phyloP scores from a whole-genome alignment of 2,113 vertebrate genomes.

The Otus sunia region DNA sequence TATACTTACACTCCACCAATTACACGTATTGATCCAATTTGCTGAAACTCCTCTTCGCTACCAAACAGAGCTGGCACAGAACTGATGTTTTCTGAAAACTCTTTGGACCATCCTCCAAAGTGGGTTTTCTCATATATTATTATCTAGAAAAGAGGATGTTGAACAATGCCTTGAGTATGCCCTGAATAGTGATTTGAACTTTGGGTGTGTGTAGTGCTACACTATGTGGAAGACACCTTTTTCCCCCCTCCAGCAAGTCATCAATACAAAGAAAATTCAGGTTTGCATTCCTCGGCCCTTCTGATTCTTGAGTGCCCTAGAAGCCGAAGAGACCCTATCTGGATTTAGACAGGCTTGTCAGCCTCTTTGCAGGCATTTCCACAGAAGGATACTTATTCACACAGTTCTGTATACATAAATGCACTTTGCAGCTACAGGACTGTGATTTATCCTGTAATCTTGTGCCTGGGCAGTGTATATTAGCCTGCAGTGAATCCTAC shows the following conservation, averaged over 20 bases:
- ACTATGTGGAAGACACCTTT: neutral
- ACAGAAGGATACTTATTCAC: neutral
- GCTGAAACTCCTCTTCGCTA: constrained; percentile 41
- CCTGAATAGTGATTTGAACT: neutral
- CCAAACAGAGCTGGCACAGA: constrained; percentile 67
- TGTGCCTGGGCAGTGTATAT: neutral
- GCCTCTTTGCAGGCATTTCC: neutral
- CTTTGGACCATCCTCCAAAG: constrained; percentile 76
- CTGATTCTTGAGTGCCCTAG: neutral
- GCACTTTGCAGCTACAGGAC: neutral
- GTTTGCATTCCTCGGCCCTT: neutral
- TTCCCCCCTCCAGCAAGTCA: neutral
- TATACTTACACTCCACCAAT: constrained; percentile 84
- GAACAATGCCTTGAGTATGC: neutral
- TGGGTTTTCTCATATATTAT: constrained; percentile 79
- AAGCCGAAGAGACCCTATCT: neutral
- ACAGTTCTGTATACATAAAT: neutral
- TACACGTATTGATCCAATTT: constrained; percentile 79
- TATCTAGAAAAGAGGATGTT: constrained; percentile 71
- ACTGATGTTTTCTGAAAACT: constrained; percentile 76
- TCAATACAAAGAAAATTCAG: neutral
- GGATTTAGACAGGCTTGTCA: neutral
- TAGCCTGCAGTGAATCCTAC: neutral
- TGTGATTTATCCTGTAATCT: neutral
- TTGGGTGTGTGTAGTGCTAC: neutral